Conservation (phyloP, 1,140 invertebrate species). For the Monomorium pharaonis region DNA sequence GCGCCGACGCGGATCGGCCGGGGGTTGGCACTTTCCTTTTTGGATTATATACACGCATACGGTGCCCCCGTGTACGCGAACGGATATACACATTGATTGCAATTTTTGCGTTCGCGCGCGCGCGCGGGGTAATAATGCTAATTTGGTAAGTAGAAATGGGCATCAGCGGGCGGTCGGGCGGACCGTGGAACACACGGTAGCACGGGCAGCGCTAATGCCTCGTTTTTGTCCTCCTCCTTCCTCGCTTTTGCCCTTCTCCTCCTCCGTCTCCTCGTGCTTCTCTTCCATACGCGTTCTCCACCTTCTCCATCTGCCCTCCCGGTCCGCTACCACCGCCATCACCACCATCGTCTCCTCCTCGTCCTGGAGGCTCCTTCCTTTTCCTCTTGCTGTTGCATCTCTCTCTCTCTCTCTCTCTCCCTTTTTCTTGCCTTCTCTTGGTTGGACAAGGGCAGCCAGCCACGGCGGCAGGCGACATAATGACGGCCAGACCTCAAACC, state of each 20-base stretch:
- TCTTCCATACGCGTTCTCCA: conserved; percentile 41
- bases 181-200: conserved; percentile 77
- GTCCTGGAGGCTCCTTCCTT: conserved; percentile 25
- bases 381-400: conserved; percentile 31
- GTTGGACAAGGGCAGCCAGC: conserved; percentile 68
- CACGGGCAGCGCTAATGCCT: conserved; percentile 81
- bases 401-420: background rate
- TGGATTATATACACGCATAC: conserved; percentile 65
- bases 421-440: conserved; percentile 56
- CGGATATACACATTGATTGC: conserved; percentile 79
- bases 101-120: conserved; percentile 75
- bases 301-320: conserved; percentile 44
- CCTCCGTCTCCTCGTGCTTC: conserved; percentile 34
- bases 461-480: conserved; percentile 77
- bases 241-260: conserved; percentile 43
- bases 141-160: conserved; percentile 83
- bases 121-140: conserved; percentile 81
- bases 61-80: conserved; percentile 39
- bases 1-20: conserved; percentile 62
- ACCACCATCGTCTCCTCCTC: conserved; percentile 5
- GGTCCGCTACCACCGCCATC: conserved; percentile 13
- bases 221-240: conserved; percentile 78
- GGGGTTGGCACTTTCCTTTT: conserved; percentile 71
- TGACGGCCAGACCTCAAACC: conserved; percentile 78
- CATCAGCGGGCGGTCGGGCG: conserved; percentile 80